A percentile compares a stretch with the other conserved stretches of the same genome.
phyloP scores from a whole-genome alignment of 2,113 vertebrate genomes.

The Corythoichthys intestinalis region DNA sequence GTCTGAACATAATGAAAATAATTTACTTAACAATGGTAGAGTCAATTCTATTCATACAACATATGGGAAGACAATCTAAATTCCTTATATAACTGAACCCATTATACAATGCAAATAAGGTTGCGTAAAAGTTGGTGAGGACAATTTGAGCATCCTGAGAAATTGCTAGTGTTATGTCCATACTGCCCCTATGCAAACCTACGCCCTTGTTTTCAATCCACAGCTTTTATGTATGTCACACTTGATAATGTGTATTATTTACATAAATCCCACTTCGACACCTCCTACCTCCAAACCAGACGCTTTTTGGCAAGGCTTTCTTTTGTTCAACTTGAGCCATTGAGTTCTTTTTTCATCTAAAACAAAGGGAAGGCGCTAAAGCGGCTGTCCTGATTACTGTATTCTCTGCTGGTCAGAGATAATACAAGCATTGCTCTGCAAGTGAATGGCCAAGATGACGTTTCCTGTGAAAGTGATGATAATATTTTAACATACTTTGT shows the following conservation, averaged over 20 bases:
- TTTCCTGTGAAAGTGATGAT: constrained; percentile 11
- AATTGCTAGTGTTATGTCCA: no score
- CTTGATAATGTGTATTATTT: background rate
- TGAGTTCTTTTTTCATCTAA: constrained; percentile 19
- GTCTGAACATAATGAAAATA: no score
- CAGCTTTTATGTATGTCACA: constrained; percentile 27
- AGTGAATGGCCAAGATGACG: background rate
- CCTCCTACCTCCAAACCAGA: background rate
- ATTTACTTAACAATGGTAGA: no score
- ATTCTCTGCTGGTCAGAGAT: constrained; percentile 10
- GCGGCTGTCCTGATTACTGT: background rate
- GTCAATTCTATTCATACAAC: no score
- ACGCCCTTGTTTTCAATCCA: constrained; percentile 12
- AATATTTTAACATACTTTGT: constrained; percentile 11
- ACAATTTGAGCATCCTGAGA: no score
- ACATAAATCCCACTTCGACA: background rate
- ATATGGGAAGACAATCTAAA: no score
- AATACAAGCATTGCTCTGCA: constrained; percentile 14
- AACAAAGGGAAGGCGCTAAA: constrained; percentile 8
- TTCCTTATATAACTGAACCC: no score
- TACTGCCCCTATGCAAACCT: no score
- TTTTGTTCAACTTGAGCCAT: background rate
- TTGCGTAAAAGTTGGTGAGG: no score
- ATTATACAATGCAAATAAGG: no score
- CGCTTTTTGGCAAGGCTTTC: background rate